Conservation (phyloP, 37 sponge, comb jelly and placozoan genomes). For the Crambe crambe region DNA sequence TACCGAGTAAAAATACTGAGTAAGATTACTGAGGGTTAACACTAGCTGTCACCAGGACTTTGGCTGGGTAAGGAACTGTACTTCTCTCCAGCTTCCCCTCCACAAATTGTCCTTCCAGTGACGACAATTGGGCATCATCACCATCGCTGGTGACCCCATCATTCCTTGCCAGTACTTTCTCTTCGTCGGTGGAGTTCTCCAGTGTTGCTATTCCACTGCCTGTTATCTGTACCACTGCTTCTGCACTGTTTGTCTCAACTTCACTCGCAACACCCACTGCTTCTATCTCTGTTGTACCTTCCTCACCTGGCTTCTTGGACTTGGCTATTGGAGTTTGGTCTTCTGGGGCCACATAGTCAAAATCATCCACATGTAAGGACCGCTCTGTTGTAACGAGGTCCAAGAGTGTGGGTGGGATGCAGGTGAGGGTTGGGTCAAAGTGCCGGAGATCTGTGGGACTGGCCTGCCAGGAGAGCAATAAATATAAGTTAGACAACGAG, state of each 20-base stretch:
- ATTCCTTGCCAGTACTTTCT: background rate
- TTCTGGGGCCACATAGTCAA: slow-evolving; percentile 23
- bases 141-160: background rate
- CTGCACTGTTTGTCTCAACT: background rate
- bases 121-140: too few relatives aligned
- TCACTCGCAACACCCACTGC: background rate
- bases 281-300: background rate
- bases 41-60: background rate
- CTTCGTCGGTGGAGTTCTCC: slow-evolving; percentile 1
- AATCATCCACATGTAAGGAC: slow-evolving; percentile 35
- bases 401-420: slow-evolving; percentile 35
- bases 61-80: background rate
- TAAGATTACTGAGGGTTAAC: background rate
- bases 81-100: background rate
- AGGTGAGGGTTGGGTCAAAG: slow-evolving; percentile 46
- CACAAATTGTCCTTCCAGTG: background rate
- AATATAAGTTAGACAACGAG: too few relatives aligned
- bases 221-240: background rate
- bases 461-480: slow-evolving; percentile 20
- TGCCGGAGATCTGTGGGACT: slow-evolving; percentile 55
- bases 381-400: slow-evolving; percentile 44
- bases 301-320: background rate
- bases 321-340: background rate
- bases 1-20: background rate
- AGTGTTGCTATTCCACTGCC: too few relatives aligned